These are phyloP conservation scores for Oryctes rhinoceros DNA, from an alignment of 1,140 invertebrate genomes.

Conservation along the genomic window DNA sequence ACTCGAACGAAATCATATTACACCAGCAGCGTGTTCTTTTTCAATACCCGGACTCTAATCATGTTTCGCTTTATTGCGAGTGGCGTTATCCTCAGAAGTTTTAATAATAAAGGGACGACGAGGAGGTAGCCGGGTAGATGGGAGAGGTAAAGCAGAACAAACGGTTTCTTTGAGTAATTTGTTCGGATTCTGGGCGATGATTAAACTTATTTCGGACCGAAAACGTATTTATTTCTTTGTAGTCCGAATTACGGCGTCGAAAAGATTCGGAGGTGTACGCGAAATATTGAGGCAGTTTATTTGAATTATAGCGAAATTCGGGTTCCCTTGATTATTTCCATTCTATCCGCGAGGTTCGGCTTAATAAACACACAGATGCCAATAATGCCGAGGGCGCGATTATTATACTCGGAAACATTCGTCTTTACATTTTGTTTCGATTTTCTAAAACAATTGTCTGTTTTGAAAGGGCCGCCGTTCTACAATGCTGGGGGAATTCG, in stretches of 20 bases:
- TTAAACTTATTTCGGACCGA: conserved; percentile 17
- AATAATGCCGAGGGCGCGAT: not conserved
- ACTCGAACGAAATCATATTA: not conserved
- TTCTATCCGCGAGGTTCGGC: not conserved
- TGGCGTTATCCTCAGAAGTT: conserved; percentile 18
- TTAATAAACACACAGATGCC: conserved; percentile 4
- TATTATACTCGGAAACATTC: not conserved
- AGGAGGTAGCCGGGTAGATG: not conserved
- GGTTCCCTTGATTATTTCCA: conserved; percentile 11
- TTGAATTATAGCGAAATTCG: conserved; percentile 9
- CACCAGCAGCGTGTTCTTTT: not conserved
- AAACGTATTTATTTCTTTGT: conserved; percentile 22
- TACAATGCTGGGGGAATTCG: too few relatives aligned
- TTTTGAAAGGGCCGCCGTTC: too few relatives aligned
- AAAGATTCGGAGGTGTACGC: not conserved
- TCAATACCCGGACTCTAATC: not conserved
- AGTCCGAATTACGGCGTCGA: not conserved
- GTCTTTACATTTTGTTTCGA: too few relatives aligned
- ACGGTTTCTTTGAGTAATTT: conserved; percentile 19
- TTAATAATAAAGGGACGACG: not conserved
- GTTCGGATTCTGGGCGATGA: conserved; percentile 16
- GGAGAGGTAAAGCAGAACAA: conserved; percentile 7
- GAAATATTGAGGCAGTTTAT: conserved; percentile 18
- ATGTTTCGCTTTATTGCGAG: conserved; percentile 4
- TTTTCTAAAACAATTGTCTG: too few relatives aligned